Evolutionary conservation across 2,113 vertebrate species (phyloP), one percentile per base, ranked within the genome.

Genomic region (Cairina moschata): DNA sequence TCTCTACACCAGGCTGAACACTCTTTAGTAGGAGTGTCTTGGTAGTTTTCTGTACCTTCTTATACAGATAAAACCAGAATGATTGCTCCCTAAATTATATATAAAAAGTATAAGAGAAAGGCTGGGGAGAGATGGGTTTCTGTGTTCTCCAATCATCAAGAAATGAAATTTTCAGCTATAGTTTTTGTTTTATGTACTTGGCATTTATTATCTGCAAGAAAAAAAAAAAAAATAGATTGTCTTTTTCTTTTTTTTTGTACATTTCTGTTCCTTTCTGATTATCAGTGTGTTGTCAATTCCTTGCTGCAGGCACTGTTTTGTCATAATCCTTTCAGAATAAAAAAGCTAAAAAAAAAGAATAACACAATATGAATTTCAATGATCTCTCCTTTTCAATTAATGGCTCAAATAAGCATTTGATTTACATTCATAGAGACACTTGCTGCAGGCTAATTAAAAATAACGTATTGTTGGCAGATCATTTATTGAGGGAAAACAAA

Each of bases 371-470:
- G 93, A 96, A 97, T 96, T 83, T 32, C 67, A 96, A 74, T 86
- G 78, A 85, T 91, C 54, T 95, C 58, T 95, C 55, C 55, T 95
- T 95, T 83, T 74, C 95, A 93, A 93, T 95, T 91, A 94, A 77
- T 80, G 87, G 78, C 90, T 93, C 82, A 93, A 97, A 97, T 86
- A 88, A 96, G 94, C 93, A 91, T 84, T 91, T 97, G 96, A 96
- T 97, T 97, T 96, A 95, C 94, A 96, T 94, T 83, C 46, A 0
- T 46, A 34, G 84, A 74, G 90, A 90, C 85, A 83, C 46, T 97
- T 83, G 90, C 93, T 96, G 87, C 87, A 38, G 87, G 91, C 95
- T 97, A 94, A 96, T 96, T 97, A 97, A 95, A 96, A 93, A 71
- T 71, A 94, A 83, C 15, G 2, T 66, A 83, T 90, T 91, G 91